A percentile compares a stretch with the other conserved stretches of the same genome.
phyloP scores from a whole-genome alignment of 2,113 vertebrate species.

The Anolis sagrei region DNA sequence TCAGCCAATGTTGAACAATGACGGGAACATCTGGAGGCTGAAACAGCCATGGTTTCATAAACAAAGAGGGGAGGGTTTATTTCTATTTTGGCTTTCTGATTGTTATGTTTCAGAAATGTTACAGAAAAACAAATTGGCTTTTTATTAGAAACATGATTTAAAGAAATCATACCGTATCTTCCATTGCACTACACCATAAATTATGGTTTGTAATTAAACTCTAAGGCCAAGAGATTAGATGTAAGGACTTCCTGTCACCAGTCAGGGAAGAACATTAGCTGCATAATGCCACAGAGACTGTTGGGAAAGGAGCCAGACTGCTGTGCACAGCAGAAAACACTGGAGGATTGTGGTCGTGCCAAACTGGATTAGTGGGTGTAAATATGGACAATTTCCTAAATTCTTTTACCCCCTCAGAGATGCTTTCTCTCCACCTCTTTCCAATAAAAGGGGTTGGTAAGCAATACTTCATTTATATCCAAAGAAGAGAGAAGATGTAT shows the following conservation, averaged over 20 bases:
- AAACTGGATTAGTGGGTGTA: neutral
- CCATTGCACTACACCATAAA: neutral
- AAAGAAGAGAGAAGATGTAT: neutral
- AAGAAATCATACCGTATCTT: neutral
- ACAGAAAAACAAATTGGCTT: neutral
- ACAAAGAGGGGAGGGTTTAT: neutral
- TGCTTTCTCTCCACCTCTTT: neutral
- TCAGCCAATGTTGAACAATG: too few species aligned
- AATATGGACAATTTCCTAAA: neutral
- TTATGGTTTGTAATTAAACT: slow-evolving; percentile 24
- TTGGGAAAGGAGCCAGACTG: slow-evolving; percentile 22
- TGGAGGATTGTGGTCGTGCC: neutral
- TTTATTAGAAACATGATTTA: neutral
- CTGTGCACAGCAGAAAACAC: slow-evolving; percentile 28
- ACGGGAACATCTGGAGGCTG: neutral
- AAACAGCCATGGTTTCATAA: neutral
- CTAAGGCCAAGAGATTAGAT: slow-evolving; percentile 35
- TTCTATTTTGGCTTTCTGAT: neutral
- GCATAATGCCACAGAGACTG: slow-evolving; percentile 12
- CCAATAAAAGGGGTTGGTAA: neutral
- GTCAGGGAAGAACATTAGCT: slow-evolving; percentile 13
- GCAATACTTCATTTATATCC: neutral
- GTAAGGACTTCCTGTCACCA: slow-evolving; percentile 33
- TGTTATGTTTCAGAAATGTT: neutral
- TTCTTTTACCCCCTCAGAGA: neutral